These are phyloP conservation scores for Brachypalpus laphriformis DNA, from an alignment of 2,888 invertebrate genomes.

Conservation along the genomic window DNA sequence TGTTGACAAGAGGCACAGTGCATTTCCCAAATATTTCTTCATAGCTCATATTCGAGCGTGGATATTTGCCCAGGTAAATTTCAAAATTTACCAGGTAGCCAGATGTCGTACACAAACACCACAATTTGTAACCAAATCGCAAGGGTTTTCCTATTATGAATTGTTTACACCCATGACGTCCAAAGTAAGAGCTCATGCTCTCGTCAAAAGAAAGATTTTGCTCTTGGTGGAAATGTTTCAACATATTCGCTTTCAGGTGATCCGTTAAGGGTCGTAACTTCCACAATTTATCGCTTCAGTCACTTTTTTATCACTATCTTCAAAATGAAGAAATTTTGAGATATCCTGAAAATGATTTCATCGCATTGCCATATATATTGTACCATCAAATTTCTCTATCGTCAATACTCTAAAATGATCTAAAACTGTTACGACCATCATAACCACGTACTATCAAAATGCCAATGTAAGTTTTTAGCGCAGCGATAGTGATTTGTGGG, in stretches of 20 bases:
- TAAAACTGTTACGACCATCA: neutral
- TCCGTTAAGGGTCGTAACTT: neutral
- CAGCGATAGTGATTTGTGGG: neutral
- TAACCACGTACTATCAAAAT: neutral
- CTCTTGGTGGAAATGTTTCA: neutral
- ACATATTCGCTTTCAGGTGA: neutral
- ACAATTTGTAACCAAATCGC: neutral
- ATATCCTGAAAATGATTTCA: too few relatives aligned
- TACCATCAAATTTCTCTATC: neutral
- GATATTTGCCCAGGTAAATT: conserved; percentile 5
- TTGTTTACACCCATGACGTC: too few relatives aligned
- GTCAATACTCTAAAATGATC: neutral
- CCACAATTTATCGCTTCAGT: neutral
- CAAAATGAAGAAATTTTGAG: neutral
- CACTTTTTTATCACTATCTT: neutral
- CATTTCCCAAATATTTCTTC: conserved; percentile 3
- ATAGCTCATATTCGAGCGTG: neutral
- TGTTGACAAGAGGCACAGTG: neutral
- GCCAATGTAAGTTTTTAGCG: neutral
- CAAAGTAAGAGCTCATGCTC: neutral
- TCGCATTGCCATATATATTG: too few relatives aligned
- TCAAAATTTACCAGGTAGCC: conserved; percentile 51
- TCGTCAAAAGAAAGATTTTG: neutral
- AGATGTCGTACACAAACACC: conserved; percentile 59
- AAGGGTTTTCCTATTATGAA: too few relatives aligned